Evolutionary conservation across 2,888 invertebrate genomes (phyloP).

Genomic region (Bombyx huttoni): DNA sequence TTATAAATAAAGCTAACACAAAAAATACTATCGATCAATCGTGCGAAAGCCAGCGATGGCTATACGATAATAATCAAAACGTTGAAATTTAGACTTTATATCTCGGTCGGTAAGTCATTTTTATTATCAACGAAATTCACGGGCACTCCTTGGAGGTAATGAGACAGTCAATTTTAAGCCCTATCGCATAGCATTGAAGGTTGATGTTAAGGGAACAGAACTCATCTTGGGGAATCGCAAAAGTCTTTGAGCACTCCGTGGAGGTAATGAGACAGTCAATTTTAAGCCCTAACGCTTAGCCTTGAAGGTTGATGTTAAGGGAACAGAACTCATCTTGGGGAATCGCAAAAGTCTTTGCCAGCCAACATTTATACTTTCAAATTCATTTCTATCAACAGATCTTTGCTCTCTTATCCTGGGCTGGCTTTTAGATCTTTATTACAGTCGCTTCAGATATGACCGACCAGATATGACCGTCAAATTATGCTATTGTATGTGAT

Average conservation of each 20-base stretch:
- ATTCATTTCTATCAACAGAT: slow-evolving; percentile 57
- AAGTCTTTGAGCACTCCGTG: slow-evolving; percentile 13
- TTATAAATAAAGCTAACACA: slow-evolving; percentile 68
- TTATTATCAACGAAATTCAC: slow-evolving; percentile 19
- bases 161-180: slow-evolving; percentile 10
- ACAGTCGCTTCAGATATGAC: slow-evolving; percentile 41
- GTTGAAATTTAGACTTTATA: slow-evolving; percentile 19
- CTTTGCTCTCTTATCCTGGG: slow-evolving; percentile 50
- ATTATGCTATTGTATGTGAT: slow-evolving; percentile 54
- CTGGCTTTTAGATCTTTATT: slow-evolving; percentile 68
- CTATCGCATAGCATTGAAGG: slow-evolving; percentile 17
- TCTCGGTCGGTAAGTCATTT: slow-evolving; percentile 13
- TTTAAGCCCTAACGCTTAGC: slow-evolving; percentile 17
- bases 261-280: slow-evolving; percentile 6
- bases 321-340: slow-evolving; percentile 3
- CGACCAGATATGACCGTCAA: slow-evolving; percentile 44
- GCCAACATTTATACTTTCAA: slow-evolving; percentile 62
- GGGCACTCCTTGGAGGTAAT: slow-evolving; percentile 21
- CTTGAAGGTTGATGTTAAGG: slow-evolving; percentile 21
- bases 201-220: slow-evolving; percentile 16
- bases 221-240: neutral
- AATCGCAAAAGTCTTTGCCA: neutral
- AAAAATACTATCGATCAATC: slow-evolving; percentile 73
- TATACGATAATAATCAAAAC: slow-evolving; percentile 33
- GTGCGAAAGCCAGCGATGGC: slow-evolving; percentile 65